Evolutionary conservation across 1,140 invertebrate species (phyloP).

Genomic region (Pseudomyrmex concolor): DNA sequence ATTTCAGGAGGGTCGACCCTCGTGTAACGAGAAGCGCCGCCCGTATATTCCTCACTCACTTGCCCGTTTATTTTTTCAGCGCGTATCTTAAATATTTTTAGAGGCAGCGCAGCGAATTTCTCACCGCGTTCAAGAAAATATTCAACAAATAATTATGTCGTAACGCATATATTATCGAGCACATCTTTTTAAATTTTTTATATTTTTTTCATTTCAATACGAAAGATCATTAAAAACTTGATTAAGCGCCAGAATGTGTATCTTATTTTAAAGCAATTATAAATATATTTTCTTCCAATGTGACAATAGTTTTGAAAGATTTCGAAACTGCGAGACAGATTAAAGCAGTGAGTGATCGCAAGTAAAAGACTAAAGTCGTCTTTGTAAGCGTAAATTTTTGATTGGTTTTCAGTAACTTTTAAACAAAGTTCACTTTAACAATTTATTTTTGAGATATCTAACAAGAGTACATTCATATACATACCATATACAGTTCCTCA

Average conservation of each 20-base stretch:
- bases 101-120: constrained; percentile 32
- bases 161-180: too few relatives aligned
- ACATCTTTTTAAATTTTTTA: neutral
- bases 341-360: neutral
- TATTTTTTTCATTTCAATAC: neutral
- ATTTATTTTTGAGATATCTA: constrained; percentile 16
- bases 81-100: constrained; percentile 58
- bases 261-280: too few relatives aligned
- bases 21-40: constrained; percentile 58
- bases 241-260: too few relatives aligned
- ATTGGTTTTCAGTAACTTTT: neutral
- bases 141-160: constrained; percentile 44
- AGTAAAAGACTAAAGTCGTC: neutral
- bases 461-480: too few relatives aligned
- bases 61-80: constrained; percentile 51
- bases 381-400: too few relatives aligned
- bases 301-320: neutral
- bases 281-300: too few relatives aligned
- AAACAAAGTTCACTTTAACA: constrained; percentile 12
- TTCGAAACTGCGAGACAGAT: neutral
- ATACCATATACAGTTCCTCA: too few relatives aligned
- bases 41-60: constrained; percentile 51
- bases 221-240: neutral
- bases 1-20: constrained; percentile 65
- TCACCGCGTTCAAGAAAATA: constrained; percentile 1